These are phyloP conservation scores for Lysandra bellargus DNA, from an alignment of 2,888 invertebrate species.

Conservation along the genomic window DNA sequence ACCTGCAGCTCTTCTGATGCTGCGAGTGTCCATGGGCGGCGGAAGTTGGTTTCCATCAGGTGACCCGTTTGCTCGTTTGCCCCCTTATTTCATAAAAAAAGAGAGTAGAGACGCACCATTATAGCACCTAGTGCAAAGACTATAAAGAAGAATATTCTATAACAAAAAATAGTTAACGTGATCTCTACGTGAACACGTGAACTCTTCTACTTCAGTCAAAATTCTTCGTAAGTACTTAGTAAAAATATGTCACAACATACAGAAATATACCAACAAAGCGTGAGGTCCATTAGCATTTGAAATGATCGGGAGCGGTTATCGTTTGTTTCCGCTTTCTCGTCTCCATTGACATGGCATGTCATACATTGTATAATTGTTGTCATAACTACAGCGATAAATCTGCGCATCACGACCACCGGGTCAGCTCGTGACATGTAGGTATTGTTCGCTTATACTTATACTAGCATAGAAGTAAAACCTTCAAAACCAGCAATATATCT, in stretches of 20 bases:
- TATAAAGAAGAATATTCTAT: too few species aligned
- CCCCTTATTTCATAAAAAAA: too few species aligned
- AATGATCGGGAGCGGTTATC: slow-evolving; percentile 24
- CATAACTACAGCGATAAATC: slow-evolving; percentile 25
- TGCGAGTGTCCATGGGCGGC: too few species aligned
- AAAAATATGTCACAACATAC: slow-evolving; percentile 21
- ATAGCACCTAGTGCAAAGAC: too few species aligned
- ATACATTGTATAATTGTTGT: slow-evolving; percentile 17
- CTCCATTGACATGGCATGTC: slow-evolving; percentile 15
- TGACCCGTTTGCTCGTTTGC: too few species aligned
- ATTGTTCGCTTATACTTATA: background rate
- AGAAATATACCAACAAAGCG: slow-evolving; percentile 25
- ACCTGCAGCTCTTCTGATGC: too few species aligned
- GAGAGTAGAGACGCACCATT: too few species aligned
- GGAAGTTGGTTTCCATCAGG: too few species aligned
- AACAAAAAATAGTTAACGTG: too few species aligned
- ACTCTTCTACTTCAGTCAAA: too few species aligned
- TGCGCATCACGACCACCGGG: slow-evolving; percentile 27
- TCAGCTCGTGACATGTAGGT: background rate
- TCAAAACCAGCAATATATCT: too few species aligned
- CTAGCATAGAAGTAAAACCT: background rate
- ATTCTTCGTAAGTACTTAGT: background rate
- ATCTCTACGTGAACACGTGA: too few species aligned
- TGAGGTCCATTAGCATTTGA: slow-evolving; percentile 30
- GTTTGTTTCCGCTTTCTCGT: slow-evolving; percentile 31